Evolutionary conservation across 2,888 invertebrate species (phyloP), one percentile per base, ranked within the genome.

Genomic region (Pomacea canaliculata): DNA sequence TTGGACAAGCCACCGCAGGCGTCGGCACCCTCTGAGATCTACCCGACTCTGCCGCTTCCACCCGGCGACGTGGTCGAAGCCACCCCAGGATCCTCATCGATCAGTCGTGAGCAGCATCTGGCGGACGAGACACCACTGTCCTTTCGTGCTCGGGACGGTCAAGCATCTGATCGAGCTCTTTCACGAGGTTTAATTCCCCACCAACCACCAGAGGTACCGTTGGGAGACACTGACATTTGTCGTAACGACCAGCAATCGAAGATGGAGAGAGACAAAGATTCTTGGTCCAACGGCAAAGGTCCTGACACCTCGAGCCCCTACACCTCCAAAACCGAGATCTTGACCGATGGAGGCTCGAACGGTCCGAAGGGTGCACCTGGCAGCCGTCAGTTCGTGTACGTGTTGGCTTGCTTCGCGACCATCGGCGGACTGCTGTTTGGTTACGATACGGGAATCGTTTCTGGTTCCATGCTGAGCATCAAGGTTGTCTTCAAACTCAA

Each of bases 401-500:
- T 86, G 51, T 76, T 90, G 62, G 86, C 90, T 10, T 84, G 86
- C 67, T 86, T 89, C 73, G 88, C 89, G 0, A 87, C 88, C 12
- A 87, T 90, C 37, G 92, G 92, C 9, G 92, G 92, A 2, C 91
- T 92, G 75, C 85, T 93, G 18, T 93, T 93, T 85, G 93, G 93
- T 37, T 87, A 87, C 78, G 86, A 86, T 68, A 84, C 85, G 0
- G 93, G 93, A 12, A 92, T 93, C 56, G 92, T 93, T 13, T 92
- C 92, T 0, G 92, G 92, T 8, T 91, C 92, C 5, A 91, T 92
- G 89, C 83, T 92, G 51, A 80, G 89, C 37, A 85, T 88, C 74
- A 87, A 89, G 76, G 88, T 90, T 56, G 85, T 90, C 66, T 92
- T 92, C 80, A 70, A 87, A 7, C 85, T 92, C 67, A 85, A 81